Conservation (phyloP, 2,888 invertebrate species). For the Acleris laterana region DNA sequence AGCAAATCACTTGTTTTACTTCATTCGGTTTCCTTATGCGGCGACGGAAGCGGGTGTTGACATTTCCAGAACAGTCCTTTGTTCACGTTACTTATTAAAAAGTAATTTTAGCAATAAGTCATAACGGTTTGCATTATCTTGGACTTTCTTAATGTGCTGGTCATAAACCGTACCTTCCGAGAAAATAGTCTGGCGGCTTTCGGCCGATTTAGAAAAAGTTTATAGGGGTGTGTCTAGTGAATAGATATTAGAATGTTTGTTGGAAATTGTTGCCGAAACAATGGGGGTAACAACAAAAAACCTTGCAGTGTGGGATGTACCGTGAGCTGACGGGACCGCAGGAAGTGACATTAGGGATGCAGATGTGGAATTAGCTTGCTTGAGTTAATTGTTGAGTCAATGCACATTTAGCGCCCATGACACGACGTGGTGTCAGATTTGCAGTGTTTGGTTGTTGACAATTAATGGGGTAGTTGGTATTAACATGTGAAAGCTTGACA, state of each 20-base stretch:
- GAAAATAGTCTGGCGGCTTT: conserved; percentile 28
- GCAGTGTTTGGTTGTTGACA: no score
- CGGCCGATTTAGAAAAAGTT: conserved; percentile 40
- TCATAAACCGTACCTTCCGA: conserved; percentile 34
- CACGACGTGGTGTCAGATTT: no score
- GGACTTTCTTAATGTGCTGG: conserved; percentile 37
- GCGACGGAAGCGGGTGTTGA: conserved; percentile 68
- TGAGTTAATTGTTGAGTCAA: background rate
- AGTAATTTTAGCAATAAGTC: conserved; percentile 27
- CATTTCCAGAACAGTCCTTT: conserved; percentile 76
- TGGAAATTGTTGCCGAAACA: conserved; percentile 60
- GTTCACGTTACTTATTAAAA: conserved; percentile 48
- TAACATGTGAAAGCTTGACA: no score
- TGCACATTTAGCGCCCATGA: background rate
- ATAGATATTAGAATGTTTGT: conserved; percentile 60
- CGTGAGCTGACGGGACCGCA: conserved; percentile 14
- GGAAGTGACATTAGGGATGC: conserved; percentile 32
- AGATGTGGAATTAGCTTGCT: conserved; percentile 15
- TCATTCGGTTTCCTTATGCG: conserved; percentile 67
- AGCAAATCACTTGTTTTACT: conserved; percentile 67
- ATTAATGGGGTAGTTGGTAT: no score
- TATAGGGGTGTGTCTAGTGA: conserved; percentile 53
- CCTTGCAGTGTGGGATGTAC: conserved; percentile 48
- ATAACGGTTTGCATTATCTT: conserved; percentile 41
- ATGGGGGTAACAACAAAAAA: conserved; percentile 49